Evolutionary conservation across 2,113 vertebrate genomes (phyloP).

Genomic region (Cyanoramphus novaezelandiae): DNA sequence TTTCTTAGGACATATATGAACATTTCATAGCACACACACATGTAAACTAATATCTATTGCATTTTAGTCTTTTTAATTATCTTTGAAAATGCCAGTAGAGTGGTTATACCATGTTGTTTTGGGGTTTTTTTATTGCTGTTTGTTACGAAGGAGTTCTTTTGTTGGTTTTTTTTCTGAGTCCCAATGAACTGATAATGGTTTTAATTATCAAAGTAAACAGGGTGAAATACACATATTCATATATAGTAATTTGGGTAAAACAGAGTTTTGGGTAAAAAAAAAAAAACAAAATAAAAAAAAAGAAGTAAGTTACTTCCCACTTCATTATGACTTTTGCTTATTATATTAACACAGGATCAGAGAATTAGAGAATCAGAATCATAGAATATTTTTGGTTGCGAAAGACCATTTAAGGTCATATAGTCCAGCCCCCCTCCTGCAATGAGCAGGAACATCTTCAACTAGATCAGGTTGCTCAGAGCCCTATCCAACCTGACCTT

Average conservation of each 20-base stretch:
- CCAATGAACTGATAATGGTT: not conserved
- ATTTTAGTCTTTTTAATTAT: not conserved
- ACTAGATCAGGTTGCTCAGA: not conserved
- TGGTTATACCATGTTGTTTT: not conserved
- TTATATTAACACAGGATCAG: not conserved
- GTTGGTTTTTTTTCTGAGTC: not conserved
- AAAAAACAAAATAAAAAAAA: too few relatives aligned
- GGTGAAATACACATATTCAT: not conserved
- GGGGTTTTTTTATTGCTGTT: not conserved
- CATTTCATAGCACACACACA: not conserved
- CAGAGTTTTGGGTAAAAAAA: not conserved
- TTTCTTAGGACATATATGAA: not conserved
- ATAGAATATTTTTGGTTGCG: not conserved
- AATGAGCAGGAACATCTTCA: not conserved
- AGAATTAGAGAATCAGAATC: not conserved
- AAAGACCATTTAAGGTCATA: not conserved
- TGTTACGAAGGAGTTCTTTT: not conserved
- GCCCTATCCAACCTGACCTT: not conserved
- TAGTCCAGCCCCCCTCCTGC: fast-evolving
- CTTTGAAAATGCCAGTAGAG: not conserved
- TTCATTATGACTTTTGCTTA: not conserved
- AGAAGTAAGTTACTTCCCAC: not conserved
- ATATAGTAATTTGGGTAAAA: not conserved
- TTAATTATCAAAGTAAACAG: not conserved
- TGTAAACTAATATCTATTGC: not conserved